These are phyloP conservation scores for Oncorhynchus nerka DNA, from an alignment of 2,113 vertebrate species.

Conservation along the genomic window DNA sequence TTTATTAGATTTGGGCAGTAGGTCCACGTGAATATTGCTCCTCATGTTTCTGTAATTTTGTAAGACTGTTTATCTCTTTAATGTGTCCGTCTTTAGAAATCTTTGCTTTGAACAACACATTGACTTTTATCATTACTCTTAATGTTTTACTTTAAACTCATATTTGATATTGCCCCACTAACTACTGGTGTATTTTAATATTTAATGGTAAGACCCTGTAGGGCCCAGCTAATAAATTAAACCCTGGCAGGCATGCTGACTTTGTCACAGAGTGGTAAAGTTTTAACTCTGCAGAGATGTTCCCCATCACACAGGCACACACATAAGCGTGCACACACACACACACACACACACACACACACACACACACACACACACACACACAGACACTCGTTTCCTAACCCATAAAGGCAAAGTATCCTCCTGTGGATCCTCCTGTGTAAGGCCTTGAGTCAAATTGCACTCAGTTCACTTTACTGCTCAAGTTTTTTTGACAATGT, in stretches of 20 bases:
- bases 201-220: constrained; percentile 14
- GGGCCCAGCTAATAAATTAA: not conserved
- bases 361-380: no score
- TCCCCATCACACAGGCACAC: no score
- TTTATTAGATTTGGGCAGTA: not conserved
- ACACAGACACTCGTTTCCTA: no score
- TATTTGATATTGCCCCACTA: not conserved
- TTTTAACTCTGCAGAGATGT: no score
- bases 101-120: not conserved
- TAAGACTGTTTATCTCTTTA: not conserved
- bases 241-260: not conserved
- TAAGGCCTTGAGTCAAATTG: no score
- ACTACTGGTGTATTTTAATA: not conserved
- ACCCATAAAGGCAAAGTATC: no score
- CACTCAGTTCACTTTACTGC: no score
- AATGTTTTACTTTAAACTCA: constrained; percentile 4
- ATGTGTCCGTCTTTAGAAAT: not conserved
- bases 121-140: not conserved
- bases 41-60: not conserved
- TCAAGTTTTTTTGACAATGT: no score
- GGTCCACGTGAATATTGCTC: not conserved
- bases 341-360: no score
- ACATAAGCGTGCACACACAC: no score
- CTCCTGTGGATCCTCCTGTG: no score
- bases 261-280: not conserved